A percentile compares a stretch with the other conserved stretches of the same genome.
These are phyloP conservation scores for Dasypolia templi DNA, from an alignment of 2,888 invertebrate species.

Conservation along the genomic window DNA sequence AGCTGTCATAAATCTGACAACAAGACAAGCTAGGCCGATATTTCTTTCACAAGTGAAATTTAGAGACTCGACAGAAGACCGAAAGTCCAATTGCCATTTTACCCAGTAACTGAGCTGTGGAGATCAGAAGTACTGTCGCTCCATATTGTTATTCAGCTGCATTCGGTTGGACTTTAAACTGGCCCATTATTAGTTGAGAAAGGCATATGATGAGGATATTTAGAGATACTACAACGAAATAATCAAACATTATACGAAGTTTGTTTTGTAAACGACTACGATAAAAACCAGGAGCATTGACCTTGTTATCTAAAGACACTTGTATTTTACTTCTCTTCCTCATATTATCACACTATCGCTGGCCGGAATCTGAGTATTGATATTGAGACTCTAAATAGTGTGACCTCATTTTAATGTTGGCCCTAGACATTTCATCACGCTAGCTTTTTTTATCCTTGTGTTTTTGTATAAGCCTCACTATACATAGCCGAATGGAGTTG, in stretches of 20 bases:
- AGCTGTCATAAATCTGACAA: no score
- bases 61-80: not conserved
- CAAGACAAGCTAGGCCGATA: no score
- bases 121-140: not conserved
- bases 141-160: not conserved
- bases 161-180: not conserved
- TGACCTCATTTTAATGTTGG: not conserved
- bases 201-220: not conserved
- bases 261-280: conserved; percentile 25
- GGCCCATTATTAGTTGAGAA: not conserved
- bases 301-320: conserved; percentile 57
- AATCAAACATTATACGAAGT: conserved; percentile 1
- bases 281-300: conserved; percentile 48
- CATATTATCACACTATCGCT: conserved; percentile 35
- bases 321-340: conserved; percentile 30
- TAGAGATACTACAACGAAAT: not conserved
- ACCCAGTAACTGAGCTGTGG: not conserved
- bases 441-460: not conserved
- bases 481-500: not conserved
- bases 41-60: not conserved
- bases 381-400: not conserved
- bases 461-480: not conserved
- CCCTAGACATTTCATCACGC: not conserved
- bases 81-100: not conserved
- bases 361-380: conserved; percentile 36